Evolutionary conservation across 2,797 vertebrate species (phyloP).

Genomic region (Tachyglossus aculeatus): DNA sequence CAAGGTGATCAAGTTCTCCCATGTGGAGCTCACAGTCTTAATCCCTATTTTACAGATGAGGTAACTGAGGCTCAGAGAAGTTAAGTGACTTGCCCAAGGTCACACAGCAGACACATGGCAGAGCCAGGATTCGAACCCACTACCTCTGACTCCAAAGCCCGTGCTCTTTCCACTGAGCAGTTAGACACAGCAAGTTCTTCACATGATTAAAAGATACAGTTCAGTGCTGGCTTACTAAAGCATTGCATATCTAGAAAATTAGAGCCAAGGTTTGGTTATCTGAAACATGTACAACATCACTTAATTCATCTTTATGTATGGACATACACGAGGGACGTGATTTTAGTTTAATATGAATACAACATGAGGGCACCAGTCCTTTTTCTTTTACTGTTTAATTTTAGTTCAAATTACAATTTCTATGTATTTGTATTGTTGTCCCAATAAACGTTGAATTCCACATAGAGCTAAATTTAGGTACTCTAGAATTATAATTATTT

Average conservation of each 20-base stretch:
- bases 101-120: too few species aligned
- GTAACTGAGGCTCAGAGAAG: too few species aligned
- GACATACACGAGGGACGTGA: background rate
- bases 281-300: too few species aligned
- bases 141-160: too few species aligned
- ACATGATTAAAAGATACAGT: background rate
- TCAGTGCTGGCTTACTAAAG: background rate
- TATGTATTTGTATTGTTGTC: constrained; percentile 16
- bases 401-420: constrained; percentile 24
- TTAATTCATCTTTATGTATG: constrained; percentile 20
- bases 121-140: too few species aligned
- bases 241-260: constrained; percentile 1
- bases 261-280: too few species aligned
- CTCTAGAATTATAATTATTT: background rate
- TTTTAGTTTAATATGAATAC: constrained; percentile 12
- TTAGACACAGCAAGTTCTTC: too few species aligned
- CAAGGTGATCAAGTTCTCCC: too few species aligned
- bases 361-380: constrained; percentile 28
- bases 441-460: background rate
- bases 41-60: too few species aligned
- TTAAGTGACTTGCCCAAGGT: too few species aligned
- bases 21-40: too few species aligned
- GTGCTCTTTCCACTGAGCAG: too few species aligned
- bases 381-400: constrained; percentile 10
- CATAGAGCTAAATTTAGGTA: background rate